Evolutionary conservation across 2,113 vertebrate genomes (phyloP), one percentile per base, ranked within the genome.

Genomic region (Pogonocichla stellata): DNA sequence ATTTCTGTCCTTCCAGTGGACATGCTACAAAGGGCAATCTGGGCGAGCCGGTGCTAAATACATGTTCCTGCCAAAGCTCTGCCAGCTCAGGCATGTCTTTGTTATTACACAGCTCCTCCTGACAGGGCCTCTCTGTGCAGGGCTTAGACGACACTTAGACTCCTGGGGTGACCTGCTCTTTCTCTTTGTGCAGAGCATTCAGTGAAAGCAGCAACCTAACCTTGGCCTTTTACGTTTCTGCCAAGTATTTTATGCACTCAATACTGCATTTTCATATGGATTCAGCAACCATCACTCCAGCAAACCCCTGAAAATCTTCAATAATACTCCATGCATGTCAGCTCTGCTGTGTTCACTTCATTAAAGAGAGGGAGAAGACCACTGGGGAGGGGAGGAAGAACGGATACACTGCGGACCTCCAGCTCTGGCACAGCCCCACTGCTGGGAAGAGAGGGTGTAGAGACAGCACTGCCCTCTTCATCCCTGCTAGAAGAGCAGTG

Each of bases 1-100:
- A 82, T 67, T 96, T 97, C 91, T 94, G 81, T 92, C 91, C 50
- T 86, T 90, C 33, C 67, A 57, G 14, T 71, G 80, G 81, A 86
- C 28, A 73, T 1, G 5, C 65, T 80, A 82, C 86, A 60, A 94
- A 92, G 43, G 51, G 87, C 57, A 79, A 51, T 65, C 58, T 79
- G 88, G 91, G 84, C 5, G 3, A 93, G 93, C 43, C 3, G 0
- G 81, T 3, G 20, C 62, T 65, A 91, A 80, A 57, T 72, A 73
- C 65, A n/a, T 25, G 60, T 67, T 91, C 70, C 61, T 78, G 88
- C 72, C 67, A 92, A 51, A 94, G 36, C 31, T 60, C 51, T 86
- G 69, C 66, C 72, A 91, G 65, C 54, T 80, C 65, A 72, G 73
- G 40, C 62, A 61, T 14, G 78, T 40, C 80, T 91, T 60, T 77